Conservation (phyloP, 1,140 invertebrate genomes). For the Drosophila serrata region DNA sequence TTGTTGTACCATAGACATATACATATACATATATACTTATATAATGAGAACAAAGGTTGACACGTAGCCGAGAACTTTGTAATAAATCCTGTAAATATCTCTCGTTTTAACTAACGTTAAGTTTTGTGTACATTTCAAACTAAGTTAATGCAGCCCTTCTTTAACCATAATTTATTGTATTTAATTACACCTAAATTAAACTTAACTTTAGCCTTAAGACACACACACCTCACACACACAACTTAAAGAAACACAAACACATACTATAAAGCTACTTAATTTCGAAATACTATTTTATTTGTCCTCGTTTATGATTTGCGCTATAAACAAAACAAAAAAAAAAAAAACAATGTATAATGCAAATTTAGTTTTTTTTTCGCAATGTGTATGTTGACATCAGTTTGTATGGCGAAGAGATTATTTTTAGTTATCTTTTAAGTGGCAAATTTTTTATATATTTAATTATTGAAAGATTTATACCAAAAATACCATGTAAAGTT, state of each 20-base stretch:
- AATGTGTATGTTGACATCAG: constrained; percentile 76
- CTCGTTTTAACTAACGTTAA: constrained; percentile 65
- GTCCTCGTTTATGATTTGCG: constrained; percentile 57
- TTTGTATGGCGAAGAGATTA: constrained; percentile 70
- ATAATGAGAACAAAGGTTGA: constrained; percentile 58
- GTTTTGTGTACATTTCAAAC: constrained; percentile 75
- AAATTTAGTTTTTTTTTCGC: constrained; percentile 64
- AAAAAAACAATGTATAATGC: constrained; percentile 55
- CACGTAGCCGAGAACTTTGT: constrained; percentile 65
- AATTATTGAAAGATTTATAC: constrained; percentile 82
- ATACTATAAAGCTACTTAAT: constrained; percentile 60
- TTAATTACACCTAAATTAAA: constrained; percentile 56
- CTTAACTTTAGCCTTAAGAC: constrained; percentile 49
- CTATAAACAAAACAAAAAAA: constrained; percentile 38
- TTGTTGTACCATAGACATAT: constrained; percentile 77
- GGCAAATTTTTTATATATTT: constrained; percentile 77
- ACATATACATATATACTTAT: constrained; percentile 27
- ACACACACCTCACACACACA: constrained; percentile 31
- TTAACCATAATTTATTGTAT: constrained; percentile 77
- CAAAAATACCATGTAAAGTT: constrained; percentile 83
- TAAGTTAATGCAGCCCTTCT: constrained; percentile 61
- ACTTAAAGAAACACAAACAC: constrained; percentile 31
- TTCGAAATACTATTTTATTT: constrained; percentile 76
- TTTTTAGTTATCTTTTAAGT: constrained; percentile 71
- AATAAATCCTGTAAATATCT: constrained; percentile 70